These are phyloP conservation scores for Villa cingulata DNA, from an alignment of 2,888 invertebrate species.

Conservation along the genomic window DNA sequence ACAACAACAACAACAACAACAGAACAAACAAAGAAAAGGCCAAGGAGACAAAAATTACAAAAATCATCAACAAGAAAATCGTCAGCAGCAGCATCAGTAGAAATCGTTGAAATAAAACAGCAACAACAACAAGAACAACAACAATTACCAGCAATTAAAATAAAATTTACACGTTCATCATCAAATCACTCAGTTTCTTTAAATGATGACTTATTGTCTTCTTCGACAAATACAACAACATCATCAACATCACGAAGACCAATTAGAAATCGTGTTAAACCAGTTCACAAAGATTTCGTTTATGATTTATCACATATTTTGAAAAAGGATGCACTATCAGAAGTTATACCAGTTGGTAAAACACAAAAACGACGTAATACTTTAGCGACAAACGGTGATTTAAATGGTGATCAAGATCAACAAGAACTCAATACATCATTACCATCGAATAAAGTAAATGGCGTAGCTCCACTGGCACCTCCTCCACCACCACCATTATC, in stretches of 20 bases:
- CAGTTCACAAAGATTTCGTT: slow-evolving; percentile 54
- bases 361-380: slow-evolving; percentile 11
- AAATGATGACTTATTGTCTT: slow-evolving; percentile 13
- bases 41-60: slow-evolving; percentile 14
- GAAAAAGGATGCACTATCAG: slow-evolving; percentile 27
- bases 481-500: background rate
- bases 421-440: background rate
- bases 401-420: background rate
- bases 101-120: background rate
- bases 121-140: background rate
- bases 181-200: slow-evolving; percentile 17
- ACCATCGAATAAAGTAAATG: background rate
- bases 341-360: background rate
- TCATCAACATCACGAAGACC: slow-evolving; percentile 36
- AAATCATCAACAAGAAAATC: slow-evolving; percentile 13
- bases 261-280: slow-evolving; percentile 49
- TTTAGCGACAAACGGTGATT: background rate
- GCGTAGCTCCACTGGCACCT: background rate
- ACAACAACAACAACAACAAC: no score
- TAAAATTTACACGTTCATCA: slow-evolving; percentile 19
- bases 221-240: background rate
- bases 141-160: slow-evolving; percentile 10
- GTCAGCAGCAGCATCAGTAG: background rate
- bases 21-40: slow-evolving; percentile 10
- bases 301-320: slow-evolving; percentile 51